phyloP scores from a whole-genome alignment of 2,113 vertebrate genomes.

The Marmota flaviventris region DNA sequence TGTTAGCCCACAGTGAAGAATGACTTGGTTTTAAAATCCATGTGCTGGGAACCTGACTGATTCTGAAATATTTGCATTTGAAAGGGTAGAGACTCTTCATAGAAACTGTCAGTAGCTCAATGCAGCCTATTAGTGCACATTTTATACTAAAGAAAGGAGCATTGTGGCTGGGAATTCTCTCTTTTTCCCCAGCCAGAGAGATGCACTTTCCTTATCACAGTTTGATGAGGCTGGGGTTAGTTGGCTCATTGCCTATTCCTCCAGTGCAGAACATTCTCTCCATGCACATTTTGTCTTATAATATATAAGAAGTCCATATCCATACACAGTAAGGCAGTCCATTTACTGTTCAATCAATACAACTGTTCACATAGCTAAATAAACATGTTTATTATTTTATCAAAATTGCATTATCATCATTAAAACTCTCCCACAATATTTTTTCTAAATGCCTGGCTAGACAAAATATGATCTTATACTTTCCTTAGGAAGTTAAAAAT shows the following conservation, averaged over 20 bases:
- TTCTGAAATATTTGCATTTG: slow-evolving; percentile 81
- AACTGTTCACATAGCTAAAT: slow-evolving; percentile 53
- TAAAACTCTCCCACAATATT: slow-evolving; percentile 10
- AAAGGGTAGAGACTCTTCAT: slow-evolving; percentile 73
- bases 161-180: slow-evolving; percentile 52
- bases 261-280: background rate
- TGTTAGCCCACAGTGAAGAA: slow-evolving; percentile 70
- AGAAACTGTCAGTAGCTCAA: slow-evolving; percentile 66
- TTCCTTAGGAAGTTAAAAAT: slow-evolving; percentile 44
- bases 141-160: slow-evolving; percentile 67
- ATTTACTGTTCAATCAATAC: slow-evolving; percentile 70
- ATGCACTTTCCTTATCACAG: background rate
- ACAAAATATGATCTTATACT: background rate
- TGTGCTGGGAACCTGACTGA: slow-evolving; percentile 64
- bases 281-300: background rate
- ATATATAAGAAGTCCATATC: slow-evolving; percentile 26
- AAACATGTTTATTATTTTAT: slow-evolving; percentile 67
- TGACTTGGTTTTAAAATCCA: slow-evolving; percentile 76
- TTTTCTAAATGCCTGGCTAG: slow-evolving; percentile 27
- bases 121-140: slow-evolving; percentile 68
- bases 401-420: slow-evolving; percentile 49
- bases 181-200: background rate
- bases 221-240: slow-evolving; percentile 37
- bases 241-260: slow-evolving; percentile 39
- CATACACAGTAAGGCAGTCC: slow-evolving; percentile 38